Conservation (phyloP, 2,888 invertebrate genomes). For the Drosophila emarginata region DNA sequence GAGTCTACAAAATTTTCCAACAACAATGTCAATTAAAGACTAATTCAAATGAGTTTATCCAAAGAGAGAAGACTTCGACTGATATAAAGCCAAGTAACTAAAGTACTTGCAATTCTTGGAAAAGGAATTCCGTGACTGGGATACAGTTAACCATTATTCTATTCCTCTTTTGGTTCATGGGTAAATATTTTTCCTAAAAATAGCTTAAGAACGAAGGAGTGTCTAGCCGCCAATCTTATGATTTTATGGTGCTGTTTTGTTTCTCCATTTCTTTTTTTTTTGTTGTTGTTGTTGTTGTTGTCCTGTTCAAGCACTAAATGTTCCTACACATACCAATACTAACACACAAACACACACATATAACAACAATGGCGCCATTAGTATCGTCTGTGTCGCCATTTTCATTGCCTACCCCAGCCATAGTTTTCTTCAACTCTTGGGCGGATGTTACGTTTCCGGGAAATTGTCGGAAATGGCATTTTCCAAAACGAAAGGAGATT, state of each 20-base stretch:
- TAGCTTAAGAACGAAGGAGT: conserved; percentile 37
- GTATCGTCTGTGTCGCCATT: conserved; percentile 46
- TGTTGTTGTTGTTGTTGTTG: neutral
- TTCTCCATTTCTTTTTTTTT: neutral
- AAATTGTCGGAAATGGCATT: conserved; percentile 70
- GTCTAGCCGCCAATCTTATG: conserved; percentile 45
- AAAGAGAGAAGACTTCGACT: too few relatives aligned
- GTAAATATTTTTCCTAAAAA: neutral
- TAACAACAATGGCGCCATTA: conserved; percentile 63
- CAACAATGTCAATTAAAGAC: too few relatives aligned
- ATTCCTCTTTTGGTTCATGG: neutral
- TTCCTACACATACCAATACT: conserved; percentile 6
- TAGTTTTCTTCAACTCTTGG: conserved; percentile 26
- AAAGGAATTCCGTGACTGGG: too few relatives aligned
- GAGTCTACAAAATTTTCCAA: too few relatives aligned
- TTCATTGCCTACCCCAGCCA: conserved; percentile 14
- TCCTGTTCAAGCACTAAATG: neutral
- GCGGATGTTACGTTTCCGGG: conserved; percentile 65
- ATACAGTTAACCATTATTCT: too few relatives aligned
- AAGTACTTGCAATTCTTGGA: too few relatives aligned
- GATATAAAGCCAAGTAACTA: too few relatives aligned
- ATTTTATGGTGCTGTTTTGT: conserved; percentile 25
- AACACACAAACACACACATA: conserved; percentile 13
- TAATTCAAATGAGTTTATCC: too few relatives aligned
- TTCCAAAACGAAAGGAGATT: conserved; percentile 57